Conservation (phyloP, 2,888 invertebrate species). For the Apoda limacodes region DNA sequence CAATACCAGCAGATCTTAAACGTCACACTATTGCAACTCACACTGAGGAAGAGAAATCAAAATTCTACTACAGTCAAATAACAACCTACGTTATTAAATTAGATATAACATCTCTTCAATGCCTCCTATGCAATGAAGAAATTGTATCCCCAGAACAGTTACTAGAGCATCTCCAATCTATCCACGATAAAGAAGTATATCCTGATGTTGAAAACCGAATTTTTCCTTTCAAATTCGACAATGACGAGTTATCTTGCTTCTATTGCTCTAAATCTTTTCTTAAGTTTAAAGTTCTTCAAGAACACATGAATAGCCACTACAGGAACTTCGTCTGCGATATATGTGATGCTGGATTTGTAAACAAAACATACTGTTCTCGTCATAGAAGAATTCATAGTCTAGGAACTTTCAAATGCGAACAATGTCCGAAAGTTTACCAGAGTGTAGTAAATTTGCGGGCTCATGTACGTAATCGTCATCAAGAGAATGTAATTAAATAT, state of each 20-base stretch:
- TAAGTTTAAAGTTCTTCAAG: constrained; percentile 25
- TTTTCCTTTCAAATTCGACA: constrained; percentile 38
- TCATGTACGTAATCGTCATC: too few species aligned
- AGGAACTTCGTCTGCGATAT: constrained; percentile 36
- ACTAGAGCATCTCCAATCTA: constrained; percentile 27
- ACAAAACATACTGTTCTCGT: constrained; percentile 19
- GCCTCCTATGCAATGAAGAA: constrained; percentile 28
- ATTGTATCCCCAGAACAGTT: constrained; percentile 28
- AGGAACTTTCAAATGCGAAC: background rate
- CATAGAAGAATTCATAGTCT: constrained; percentile 21
- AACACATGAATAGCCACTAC: constrained; percentile 44
- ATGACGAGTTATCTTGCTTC: constrained; percentile 28
- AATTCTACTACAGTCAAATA: constrained; percentile 25
- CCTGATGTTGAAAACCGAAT: constrained; percentile 34
- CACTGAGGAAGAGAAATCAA: constrained; percentile 20
- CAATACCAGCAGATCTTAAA: constrained; percentile 30
- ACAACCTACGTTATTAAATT: constrained; percentile 31
- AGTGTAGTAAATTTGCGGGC: too few species aligned
- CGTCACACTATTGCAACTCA: constrained; percentile 27
- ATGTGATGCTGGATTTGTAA: constrained; percentile 34
- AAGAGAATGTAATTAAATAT: background rate
- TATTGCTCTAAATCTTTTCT: constrained; percentile 24
- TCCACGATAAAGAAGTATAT: constrained; percentile 29
- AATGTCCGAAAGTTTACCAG: constrained; percentile 23
- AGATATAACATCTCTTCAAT: constrained; percentile 37